phyloP scores from a whole-genome alignment of 2,113 vertebrate genomes.

The Dromaius novaehollandiae region DNA sequence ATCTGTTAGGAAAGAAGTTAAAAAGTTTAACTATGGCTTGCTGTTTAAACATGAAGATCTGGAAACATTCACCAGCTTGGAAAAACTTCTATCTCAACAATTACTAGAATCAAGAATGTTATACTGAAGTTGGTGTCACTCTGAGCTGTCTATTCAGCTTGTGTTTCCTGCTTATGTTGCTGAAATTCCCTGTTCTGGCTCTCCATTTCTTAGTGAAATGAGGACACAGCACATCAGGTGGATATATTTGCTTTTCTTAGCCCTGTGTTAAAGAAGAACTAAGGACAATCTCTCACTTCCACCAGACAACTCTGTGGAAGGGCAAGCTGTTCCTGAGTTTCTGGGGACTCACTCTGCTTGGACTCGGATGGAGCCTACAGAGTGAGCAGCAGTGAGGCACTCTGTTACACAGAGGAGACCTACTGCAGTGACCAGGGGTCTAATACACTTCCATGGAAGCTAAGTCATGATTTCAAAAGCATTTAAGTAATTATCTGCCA shows the following conservation, averaged over 20 bases:
- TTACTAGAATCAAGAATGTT: neutral
- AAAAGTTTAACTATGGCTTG: neutral
- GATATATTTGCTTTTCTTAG: neutral
- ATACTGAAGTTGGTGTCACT: neutral
- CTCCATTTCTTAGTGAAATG: neutral
- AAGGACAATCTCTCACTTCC: neutral
- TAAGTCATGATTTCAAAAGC: neutral
- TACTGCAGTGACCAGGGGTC: neutral
- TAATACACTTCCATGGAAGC: neutral
- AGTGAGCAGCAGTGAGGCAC: neutral
- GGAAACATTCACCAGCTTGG: neutral
- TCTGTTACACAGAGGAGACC: neutral
- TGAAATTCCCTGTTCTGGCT: neutral
- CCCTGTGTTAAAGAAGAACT: neutral
- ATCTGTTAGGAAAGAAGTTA: slow-evolving; percentile 65
- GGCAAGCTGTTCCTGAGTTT: neutral
- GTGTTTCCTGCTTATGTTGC: neutral
- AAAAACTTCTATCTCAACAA: neutral
- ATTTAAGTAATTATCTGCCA: neutral
- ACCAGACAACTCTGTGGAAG: neutral
- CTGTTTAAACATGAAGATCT: neutral
- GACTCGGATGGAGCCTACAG: neutral
- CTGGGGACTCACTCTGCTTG: neutral
- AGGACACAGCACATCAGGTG: neutral
- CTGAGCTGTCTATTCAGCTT: neutral